Evolutionary conservation across 64 coral and sea anemone genomes (phyloP), one percentile per base, ranked within the genome.

Genomic region (Dendrophyllia cribrosa): DNA sequence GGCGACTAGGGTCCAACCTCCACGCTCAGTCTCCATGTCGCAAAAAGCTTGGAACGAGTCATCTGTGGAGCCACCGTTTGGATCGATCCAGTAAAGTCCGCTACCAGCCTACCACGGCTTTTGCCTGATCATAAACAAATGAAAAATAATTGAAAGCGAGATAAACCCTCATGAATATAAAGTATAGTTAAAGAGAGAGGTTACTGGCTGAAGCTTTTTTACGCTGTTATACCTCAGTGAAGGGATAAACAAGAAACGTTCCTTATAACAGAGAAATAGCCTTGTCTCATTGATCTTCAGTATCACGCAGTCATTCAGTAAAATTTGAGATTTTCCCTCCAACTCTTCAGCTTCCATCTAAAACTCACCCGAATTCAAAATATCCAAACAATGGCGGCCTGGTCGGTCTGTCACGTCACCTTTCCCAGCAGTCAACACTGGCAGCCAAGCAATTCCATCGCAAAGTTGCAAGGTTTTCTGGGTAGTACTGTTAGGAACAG

Each of bases 1-100:
- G n/a, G 79, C 78, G 46, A 95, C 93, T 86, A 95, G 72, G 14
- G 93, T 95, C 93, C 93, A 95, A 12, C 93, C 93, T 52, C 93
- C 93, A 51, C 70, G n/a, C 70, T 95, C 79, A 58, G 93, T 95
- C 24, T 72, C 83, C 93, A 95, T 95, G 59, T 95, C 93, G 26
- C 93, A 95, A 34, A 89, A 89, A 58, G 88, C 87, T 48, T 93
- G 85, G 75, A 88, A 93, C 45, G 92, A 93, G 53, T 93, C 92
- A 74, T 76, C 86, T 34, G 92, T 59, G 21, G 86, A 94, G 21
- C 68, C 92, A 3, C 86, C 86, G 75, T 88, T 94, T 56, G 92
- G 87, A 52, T 94, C 92, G 51, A 94, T 94, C 92, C 92, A 94
- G 25, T 94, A 94, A 22, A 88, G 56, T 25, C 84, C 92, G 68